These are phyloP conservation scores for Unio delphinus DNA, from an alignment of 2,888 invertebrate species.

Conservation along the genomic window DNA sequence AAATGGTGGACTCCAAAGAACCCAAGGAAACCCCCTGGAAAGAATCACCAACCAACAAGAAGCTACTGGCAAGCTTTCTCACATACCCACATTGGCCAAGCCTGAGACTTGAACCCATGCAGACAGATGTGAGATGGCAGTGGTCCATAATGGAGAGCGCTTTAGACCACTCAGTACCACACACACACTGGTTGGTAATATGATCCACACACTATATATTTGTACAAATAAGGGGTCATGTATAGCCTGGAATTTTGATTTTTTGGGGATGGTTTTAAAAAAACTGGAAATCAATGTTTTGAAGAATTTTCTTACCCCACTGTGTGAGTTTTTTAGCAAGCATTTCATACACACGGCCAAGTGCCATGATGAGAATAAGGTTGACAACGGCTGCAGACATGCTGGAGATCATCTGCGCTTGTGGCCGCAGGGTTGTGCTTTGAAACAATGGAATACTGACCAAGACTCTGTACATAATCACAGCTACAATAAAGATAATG, in stretches of 20 bases:
- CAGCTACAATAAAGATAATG: constrained; percentile 76
- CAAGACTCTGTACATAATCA: constrained; percentile 75
- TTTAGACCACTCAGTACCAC: too few relatives aligned
- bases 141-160: too few relatives aligned
- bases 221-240: background rate
- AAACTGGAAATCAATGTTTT: background rate
- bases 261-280: background rate
- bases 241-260: background rate
- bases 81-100: too few relatives aligned
- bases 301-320: constrained; percentile 72
- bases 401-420: constrained; percentile 74
- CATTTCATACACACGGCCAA: constrained; percentile 75
- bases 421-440: constrained; percentile 69
- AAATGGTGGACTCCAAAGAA: too few relatives aligned
- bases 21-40: too few relatives aligned
- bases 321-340: constrained; percentile 75
- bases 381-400: constrained; percentile 75
- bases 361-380: constrained; percentile 75
- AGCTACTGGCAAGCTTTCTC: too few relatives aligned
- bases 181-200: too few relatives aligned
- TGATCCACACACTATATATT: too few relatives aligned
- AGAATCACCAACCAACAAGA: too few relatives aligned
- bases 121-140: too few relatives aligned
- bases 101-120: too few relatives aligned
- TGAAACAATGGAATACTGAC: constrained; percentile 75